These are phyloP conservation scores for Lutjanus erythropterus DNA, from an alignment of 2,113 vertebrate species.

Conservation along the genomic window DNA sequence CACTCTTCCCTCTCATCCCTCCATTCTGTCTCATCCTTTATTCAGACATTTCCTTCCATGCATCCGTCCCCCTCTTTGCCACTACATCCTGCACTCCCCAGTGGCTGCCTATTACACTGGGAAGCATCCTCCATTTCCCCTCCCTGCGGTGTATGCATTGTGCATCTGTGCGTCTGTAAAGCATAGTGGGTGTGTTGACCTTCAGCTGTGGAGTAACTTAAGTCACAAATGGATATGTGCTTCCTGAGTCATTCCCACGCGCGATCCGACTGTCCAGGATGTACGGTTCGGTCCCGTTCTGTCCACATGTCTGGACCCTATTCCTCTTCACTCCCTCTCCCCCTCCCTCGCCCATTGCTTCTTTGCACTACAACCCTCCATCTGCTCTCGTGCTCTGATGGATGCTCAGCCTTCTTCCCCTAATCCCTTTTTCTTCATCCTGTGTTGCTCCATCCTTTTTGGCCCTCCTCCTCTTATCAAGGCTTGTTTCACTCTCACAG, in stretches of 20 bases:
- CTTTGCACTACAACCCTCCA: conserved; percentile 3
- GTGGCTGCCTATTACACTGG: conserved; percentile 32
- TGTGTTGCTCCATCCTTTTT: conserved; percentile 29
- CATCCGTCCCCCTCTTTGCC: conserved; percentile 29
- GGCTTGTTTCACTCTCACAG: conserved; percentile 5
- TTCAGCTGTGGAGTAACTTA: conserved; percentile 34
- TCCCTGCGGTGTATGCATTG: conserved; percentile 19
- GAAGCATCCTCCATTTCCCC: conserved; percentile 27
- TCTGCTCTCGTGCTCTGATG: conserved; percentile 3
- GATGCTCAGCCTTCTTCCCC: conserved; percentile 37
- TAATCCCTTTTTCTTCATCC: conserved; percentile 38
- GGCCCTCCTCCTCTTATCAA: conserved; percentile 19
- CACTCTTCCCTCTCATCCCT: conserved; percentile 35
- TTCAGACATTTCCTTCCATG: conserved; percentile 54
- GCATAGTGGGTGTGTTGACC: conserved; percentile 41
- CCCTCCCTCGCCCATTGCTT: conserved; percentile 4
- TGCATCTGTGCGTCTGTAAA: conserved; percentile 18
- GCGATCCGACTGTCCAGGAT: conserved; percentile 2
- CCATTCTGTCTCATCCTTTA: conserved; percentile 53
- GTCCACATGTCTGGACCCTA: not conserved
- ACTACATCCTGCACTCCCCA: conserved; percentile 27
- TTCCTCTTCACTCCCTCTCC: not conserved
- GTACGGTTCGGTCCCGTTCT: conserved; percentile 3
- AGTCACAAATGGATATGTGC: conserved; percentile 9
- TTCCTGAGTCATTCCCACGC: not conserved